phyloP scores from a whole-genome alignment of 2,797 vertebrate genomes.

The Gadopsis marmoratus region DNA sequence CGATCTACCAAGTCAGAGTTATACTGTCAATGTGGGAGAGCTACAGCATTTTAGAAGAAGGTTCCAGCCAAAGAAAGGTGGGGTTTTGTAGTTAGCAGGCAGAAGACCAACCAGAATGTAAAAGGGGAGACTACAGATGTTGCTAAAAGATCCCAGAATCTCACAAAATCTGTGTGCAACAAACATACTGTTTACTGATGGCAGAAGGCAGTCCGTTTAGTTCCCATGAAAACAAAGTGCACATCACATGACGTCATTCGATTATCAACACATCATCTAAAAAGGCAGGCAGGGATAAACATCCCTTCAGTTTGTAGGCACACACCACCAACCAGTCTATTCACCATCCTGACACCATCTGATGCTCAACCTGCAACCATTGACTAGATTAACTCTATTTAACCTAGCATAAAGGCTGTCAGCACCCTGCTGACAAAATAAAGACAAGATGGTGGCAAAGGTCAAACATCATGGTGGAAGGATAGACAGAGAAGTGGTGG shows the following conservation, averaged over 20 bases:
- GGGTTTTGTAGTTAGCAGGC: background rate
- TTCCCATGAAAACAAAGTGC: constrained; percentile 3
- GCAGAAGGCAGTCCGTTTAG: background rate
- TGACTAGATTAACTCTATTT: background rate
- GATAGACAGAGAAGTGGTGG: constrained; percentile 10
- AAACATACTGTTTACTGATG: background rate
- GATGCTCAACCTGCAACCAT: constrained; percentile 15
- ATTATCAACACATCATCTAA: constrained; percentile 4
- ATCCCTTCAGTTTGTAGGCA: background rate
- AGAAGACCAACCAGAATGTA: constrained; percentile 1
- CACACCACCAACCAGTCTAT: constrained; percentile 1
- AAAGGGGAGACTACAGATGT: constrained; percentile 3
- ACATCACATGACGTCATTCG: constrained; percentile 7
- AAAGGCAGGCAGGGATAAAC: background rate
- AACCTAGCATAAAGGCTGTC: background rate
- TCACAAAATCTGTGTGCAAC: background rate
- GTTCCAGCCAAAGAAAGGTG: no score
- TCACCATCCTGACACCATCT: constrained; percentile 10
- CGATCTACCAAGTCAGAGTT: background rate
- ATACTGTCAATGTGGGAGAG: background rate
- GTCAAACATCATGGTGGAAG: constrained; percentile 29
- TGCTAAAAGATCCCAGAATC: background rate
- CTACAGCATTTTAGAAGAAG: background rate
- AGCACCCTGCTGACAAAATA: constrained; percentile 34
- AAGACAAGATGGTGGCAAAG: constrained; percentile 43